Percentiles rank a stretch among this genome's conserved stretches.
Evolutionary conservation across 1,140 invertebrate genomes (phyloP).

Genomic region (Laupala kohalensis): DNA sequence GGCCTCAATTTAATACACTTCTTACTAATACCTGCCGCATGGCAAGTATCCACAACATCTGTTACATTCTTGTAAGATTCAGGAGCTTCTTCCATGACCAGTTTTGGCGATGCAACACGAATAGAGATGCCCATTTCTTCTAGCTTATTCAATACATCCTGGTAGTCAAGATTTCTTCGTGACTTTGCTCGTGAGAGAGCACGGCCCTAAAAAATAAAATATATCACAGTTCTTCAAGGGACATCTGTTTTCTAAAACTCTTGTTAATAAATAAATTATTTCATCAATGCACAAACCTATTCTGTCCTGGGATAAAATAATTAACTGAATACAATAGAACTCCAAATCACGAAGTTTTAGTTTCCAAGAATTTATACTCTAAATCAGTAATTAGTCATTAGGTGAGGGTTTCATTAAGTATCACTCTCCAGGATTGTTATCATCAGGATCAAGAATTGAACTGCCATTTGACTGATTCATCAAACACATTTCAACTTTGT

Average conservation of each 20-base stretch:
- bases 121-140: slow-evolving; percentile 91
- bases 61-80: slow-evolving; percentile 99
- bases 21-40: slow-evolving; percentile 92
- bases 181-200: slow-evolving; percentile 96
- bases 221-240: slow-evolving; percentile 3
- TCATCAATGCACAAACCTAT: too few relatives aligned
- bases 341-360: too few relatives aligned
- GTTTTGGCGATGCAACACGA: slow-evolving; percentile 94
- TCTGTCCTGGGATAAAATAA: too few relatives aligned
- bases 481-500: too few relatives aligned
- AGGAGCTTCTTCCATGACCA: slow-evolving; percentile 99
- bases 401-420: too few relatives aligned
- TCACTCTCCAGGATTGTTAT: too few relatives aligned
- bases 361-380: too few relatives aligned
- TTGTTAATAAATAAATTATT: too few relatives aligned
- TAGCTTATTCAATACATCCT: slow-evolving; percentile 74
- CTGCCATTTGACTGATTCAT: too few relatives aligned
- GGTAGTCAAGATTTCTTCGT: slow-evolving; percentile 87
- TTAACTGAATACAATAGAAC: not conserved
- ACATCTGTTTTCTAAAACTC: too few relatives aligned
- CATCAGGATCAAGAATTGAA: too few relatives aligned
- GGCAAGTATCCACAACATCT: slow-evolving; percentile 98
- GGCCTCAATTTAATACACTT: slow-evolving; percentile 95
- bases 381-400: too few relatives aligned
- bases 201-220: slow-evolving; percentile 55